phyloP scores from a whole-genome alignment of 1,140 invertebrate genomes.

The fruit fly (Drosophila melanogaster) region DNA sequence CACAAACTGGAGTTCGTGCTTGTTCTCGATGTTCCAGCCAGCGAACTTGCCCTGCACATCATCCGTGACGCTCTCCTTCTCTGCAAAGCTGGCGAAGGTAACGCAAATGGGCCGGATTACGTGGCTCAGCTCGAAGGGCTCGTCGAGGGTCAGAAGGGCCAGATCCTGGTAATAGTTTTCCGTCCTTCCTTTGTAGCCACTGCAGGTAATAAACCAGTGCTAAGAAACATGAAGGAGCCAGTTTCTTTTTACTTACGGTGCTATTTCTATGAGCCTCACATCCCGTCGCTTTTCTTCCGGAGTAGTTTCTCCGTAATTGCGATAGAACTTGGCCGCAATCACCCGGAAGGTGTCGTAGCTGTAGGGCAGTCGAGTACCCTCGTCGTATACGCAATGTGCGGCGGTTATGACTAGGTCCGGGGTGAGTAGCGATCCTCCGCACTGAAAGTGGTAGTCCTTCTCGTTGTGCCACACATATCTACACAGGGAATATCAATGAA shows the following conservation, averaged over 20 bases:
- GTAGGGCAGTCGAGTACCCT: conserved; percentile 18
- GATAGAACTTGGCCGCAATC: conserved; percentile 58
- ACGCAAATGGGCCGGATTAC: conserved; percentile 64
- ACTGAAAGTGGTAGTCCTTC: conserved; percentile 83
- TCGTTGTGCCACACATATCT: conserved; percentile 60
- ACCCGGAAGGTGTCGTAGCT: conserved; percentile 40
- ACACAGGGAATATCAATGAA: not conserved
- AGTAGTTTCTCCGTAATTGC: conserved; percentile 35
- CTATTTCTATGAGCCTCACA: conserved; percentile 49
- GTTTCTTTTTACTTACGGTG: conserved; percentile 20
- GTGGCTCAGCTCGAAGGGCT: conserved; percentile 50
- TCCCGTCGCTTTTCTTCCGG: conserved; percentile 15
- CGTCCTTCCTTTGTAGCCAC: conserved; percentile 40
- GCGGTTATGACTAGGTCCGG: conserved; percentile 71
- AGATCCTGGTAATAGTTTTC: conserved; percentile 48
- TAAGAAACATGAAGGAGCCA: fast-evolving
- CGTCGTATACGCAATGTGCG: conserved; percentile 66
- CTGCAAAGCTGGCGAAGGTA: conserved; percentile 25
- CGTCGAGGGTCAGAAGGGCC: conserved; percentile 48
- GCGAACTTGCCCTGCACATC: conserved; percentile 50
- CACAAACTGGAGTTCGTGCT: conserved; percentile 63
- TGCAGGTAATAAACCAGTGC: not conserved
- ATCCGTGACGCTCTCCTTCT: conserved; percentile 62
- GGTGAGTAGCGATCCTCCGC: conserved; percentile 85
- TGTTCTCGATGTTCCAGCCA: conserved; percentile 64